These are phyloP conservation scores for Varecia variegata DNA, from an alignment of 2,797 vertebrate genomes.

Conservation along the genomic window DNA sequence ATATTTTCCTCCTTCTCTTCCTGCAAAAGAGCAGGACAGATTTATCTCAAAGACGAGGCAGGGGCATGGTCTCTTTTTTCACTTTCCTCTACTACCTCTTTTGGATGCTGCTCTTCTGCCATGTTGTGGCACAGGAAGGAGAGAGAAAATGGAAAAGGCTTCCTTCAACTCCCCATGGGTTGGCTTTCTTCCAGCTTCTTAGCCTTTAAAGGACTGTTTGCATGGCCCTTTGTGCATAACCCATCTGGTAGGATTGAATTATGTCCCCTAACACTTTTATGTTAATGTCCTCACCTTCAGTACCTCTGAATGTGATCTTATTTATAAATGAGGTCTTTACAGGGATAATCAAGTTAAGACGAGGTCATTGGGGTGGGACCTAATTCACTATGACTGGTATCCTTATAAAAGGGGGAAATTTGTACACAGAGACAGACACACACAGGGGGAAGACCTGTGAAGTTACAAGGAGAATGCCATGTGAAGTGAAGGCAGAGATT, in stretches of 20 bases:
- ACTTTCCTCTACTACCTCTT: not conserved
- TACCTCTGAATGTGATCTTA: not conserved
- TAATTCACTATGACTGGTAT: not conserved
- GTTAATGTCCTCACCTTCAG: not conserved
- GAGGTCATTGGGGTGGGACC: not conserved
- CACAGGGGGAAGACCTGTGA: accelerated
- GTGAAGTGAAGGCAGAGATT: accelerated
- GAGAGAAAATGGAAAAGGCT: not conserved
- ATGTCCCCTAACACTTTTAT: not conserved
- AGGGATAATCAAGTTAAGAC: not conserved
- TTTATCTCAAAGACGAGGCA: not conserved
- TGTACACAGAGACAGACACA: not conserved
- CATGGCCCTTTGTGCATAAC: not conserved
- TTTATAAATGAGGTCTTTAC: not conserved
- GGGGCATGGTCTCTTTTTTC: accelerated
- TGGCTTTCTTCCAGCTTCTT: not conserved
- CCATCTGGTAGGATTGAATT: not conserved
- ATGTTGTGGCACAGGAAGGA: accelerated
- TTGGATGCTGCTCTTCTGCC: not conserved
- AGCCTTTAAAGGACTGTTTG: not conserved
- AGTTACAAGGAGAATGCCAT: accelerated
- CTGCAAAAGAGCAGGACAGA: not conserved
- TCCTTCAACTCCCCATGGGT: not conserved
- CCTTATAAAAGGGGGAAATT: not conserved
- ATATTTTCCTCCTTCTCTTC: not conserved